Percentiles rank a stretch among this genome's conserved stretches.
Evolutionary conservation across 2,113 vertebrate genomes (phyloP).

Genomic region (Prolemur simus): DNA sequence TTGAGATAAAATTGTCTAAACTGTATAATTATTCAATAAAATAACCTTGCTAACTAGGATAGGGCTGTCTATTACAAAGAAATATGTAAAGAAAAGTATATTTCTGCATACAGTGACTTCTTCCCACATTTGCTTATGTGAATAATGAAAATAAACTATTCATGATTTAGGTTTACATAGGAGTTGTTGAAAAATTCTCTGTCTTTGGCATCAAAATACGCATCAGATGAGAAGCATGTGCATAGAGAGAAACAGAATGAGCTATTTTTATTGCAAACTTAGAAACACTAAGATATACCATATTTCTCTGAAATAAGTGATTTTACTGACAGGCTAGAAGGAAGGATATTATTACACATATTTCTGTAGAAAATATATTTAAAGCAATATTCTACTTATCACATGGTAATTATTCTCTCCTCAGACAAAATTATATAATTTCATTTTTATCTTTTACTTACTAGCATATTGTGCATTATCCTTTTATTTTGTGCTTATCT

Average conservation of each 20-base stretch:
- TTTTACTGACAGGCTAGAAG: not conserved
- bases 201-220: not conserved
- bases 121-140: not conserved
- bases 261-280: not conserved
- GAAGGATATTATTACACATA: not conserved
- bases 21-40: not conserved
- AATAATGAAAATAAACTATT: not conserved
- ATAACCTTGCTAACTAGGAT: not conserved
- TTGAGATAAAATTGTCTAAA: not conserved
- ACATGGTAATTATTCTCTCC: not conserved
- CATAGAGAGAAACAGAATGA: not conserved
- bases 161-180: not conserved
- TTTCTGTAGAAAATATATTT: not conserved
- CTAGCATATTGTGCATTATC: not conserved
- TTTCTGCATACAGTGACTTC: too few species aligned
- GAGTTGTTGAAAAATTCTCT: not conserved
- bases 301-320: not conserved
- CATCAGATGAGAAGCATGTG: not conserved
- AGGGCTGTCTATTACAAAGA: not conserved
- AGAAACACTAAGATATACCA: not conserved
- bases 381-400: not conserved
- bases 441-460: not conserved
- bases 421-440: not conserved
- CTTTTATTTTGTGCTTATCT: not conserved
- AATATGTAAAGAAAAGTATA: not conserved